phyloP scores from a whole-genome alignment of 2,113 vertebrate species.

The Poeciliopsis retropinna region DNA sequence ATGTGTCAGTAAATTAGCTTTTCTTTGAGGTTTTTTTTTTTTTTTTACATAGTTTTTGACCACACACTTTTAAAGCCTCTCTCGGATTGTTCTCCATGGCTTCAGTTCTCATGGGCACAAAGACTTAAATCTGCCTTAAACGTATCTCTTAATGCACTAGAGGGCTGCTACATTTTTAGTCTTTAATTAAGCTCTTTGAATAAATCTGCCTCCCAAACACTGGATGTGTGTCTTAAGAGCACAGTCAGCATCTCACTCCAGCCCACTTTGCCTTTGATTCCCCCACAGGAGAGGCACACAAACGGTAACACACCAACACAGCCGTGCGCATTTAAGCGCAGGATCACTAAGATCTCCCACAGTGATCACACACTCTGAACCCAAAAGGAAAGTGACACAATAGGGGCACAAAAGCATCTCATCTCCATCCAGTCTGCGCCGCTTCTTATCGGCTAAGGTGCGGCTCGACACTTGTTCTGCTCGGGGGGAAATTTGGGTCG shows the following conservation, averaged over 20 bases:
- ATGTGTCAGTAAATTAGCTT: not conserved
- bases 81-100: not conserved
- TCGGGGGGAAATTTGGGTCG: conserved; percentile 31
- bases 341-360: conserved; percentile 32
- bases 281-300: conserved; percentile 23
- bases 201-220: conserved; percentile 6
- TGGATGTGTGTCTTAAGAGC: conserved; percentile 2
- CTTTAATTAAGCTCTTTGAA: conserved; percentile 30
- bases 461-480: conserved; percentile 49
- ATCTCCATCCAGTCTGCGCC: conserved; percentile 45
- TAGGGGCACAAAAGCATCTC: conserved; percentile 65
- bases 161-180: conserved; percentile 7
- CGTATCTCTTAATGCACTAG: not conserved
- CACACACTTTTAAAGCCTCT: not conserved
- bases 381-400: conserved; percentile 74
- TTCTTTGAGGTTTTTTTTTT: too few relatives aligned
- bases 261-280: conserved; percentile 38
- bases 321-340: conserved; percentile 2
- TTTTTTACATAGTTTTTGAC: not conserved
- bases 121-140: conserved; percentile 6
- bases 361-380: conserved; percentile 48
- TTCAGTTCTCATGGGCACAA: not conserved
- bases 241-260: conserved; percentile 19
- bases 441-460: conserved; percentile 57
- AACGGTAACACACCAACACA: conserved; percentile 11